Percentiles rank a stretch among this genome's conserved stretches.
These are phyloP conservation scores for Sebastes diploproa DNA, from an alignment of 2,797 vertebrate genomes.

Conservation along the genomic window DNA sequence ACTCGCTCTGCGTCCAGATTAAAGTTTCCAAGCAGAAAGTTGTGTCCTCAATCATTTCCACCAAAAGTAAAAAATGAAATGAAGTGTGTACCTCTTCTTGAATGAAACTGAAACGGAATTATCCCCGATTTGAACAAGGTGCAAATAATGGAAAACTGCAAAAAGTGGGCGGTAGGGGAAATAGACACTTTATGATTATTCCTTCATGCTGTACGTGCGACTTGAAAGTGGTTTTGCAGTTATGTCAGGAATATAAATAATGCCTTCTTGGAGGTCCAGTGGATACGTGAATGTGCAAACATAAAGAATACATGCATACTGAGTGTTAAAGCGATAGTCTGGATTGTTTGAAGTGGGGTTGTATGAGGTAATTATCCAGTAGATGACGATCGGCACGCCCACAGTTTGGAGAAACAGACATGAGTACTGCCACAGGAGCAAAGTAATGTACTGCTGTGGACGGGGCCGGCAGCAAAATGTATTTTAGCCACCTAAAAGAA, in stretches of 20 bases:
- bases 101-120: constrained; percentile 45
- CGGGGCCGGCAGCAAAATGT: not conserved
- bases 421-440: not conserved
- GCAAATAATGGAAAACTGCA: constrained; percentile 33
- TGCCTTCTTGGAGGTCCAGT: not conserved
- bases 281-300: not conserved
- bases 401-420: not conserved
- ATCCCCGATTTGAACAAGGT: constrained; percentile 42
- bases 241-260: constrained; percentile 8
- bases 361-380: not conserved
- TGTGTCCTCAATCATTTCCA: constrained; percentile 42
- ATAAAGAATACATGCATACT: not conserved
- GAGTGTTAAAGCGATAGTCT: not conserved
- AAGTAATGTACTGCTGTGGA: not conserved
- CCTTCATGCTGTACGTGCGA: not conserved
- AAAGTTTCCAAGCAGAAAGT: constrained; percentile 50
- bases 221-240: constrained; percentile 7
- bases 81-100: constrained; percentile 39
- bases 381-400: not conserved
- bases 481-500: not conserved
- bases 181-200: constrained; percentile 37
- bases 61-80: constrained; percentile 33
- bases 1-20: constrained; percentile 40
- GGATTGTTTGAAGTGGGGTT: not conserved
- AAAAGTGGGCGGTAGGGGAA: not conserved